Evolutionary conservation across 2,888 invertebrate species (phyloP).

Genomic region (Aphodius sticticus): DNA sequence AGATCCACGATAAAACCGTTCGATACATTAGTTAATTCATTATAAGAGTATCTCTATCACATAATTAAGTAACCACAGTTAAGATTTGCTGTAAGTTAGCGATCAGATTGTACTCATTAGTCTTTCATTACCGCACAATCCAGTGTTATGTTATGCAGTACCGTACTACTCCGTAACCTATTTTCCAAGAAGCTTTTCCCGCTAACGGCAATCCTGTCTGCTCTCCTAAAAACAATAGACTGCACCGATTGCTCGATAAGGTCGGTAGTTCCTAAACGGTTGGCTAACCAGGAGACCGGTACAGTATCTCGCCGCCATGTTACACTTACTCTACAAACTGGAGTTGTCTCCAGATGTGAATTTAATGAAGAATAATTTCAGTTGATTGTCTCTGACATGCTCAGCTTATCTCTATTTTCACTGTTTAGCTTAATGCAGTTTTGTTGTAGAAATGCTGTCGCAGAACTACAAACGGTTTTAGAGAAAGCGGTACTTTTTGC

Average conservation of each 20-base stretch:
- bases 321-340: neutral
- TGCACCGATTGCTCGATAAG: neutral
- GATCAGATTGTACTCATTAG: neutral
- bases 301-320: neutral
- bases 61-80: neutral
- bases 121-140: neutral
- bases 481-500: neutral
- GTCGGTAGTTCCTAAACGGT: neutral
- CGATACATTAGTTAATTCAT: no score
- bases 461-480: neutral
- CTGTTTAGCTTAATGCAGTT: neutral
- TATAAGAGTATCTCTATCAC: no score
- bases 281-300: neutral
- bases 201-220: neutral
- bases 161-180: neutral
- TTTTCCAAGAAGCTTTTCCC: neutral
- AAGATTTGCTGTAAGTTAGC: neutral
- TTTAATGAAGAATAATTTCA: neutral
- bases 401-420: neutral
- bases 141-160: neutral
- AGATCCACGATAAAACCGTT: no score
- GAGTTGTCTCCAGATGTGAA: neutral
- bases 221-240: neutral
- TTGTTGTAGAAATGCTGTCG: conserved; percentile 4
- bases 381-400: conserved; percentile 4